Evolutionary conservation across 2,797 vertebrate species (phyloP).

Genomic region (Paramormyrops hopkinsi): DNA sequence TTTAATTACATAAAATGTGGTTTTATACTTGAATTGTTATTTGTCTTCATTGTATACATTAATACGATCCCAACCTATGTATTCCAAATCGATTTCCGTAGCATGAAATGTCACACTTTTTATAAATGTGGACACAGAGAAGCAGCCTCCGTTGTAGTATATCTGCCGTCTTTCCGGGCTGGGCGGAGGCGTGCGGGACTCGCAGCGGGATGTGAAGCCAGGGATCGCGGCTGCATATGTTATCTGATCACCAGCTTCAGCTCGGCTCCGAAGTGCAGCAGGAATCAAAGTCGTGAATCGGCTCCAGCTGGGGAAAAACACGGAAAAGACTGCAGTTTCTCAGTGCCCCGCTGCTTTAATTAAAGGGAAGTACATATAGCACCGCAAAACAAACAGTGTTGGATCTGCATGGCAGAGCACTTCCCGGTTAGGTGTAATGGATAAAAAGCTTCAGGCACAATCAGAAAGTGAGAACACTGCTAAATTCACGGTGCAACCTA

Average conservation of each 20-base stretch:
- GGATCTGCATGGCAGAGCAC: conserved; percentile 57
- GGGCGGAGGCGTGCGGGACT: neutral
- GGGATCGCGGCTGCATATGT: neutral
- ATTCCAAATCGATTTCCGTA: neutral
- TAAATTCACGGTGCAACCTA: neutral
- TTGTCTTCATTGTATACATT: neutral
- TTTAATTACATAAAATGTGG: neutral
- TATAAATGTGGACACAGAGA: neutral
- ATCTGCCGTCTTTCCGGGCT: neutral
- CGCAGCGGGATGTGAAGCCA: neutral
- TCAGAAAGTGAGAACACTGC: neutral
- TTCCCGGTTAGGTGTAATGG: conserved; percentile 44
- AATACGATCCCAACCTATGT: neutral
- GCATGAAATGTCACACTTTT: neutral
- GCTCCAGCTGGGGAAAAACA: neutral
- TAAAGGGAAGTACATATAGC: conserved; percentile 59
- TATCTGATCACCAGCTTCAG: neutral
- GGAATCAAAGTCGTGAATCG: neutral
- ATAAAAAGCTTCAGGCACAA: neutral
- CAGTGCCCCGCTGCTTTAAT: conserved; percentile 52
- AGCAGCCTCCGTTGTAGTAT: neutral
- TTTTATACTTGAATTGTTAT: neutral
- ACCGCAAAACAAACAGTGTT: conserved; percentile 54
- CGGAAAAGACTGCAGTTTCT: conserved; percentile 29
- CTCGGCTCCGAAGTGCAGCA: neutral